These are phyloP conservation scores for Pogonophryne albipinna DNA, from an alignment of 2,797 vertebrate genomes.

Conservation along the genomic window DNA sequence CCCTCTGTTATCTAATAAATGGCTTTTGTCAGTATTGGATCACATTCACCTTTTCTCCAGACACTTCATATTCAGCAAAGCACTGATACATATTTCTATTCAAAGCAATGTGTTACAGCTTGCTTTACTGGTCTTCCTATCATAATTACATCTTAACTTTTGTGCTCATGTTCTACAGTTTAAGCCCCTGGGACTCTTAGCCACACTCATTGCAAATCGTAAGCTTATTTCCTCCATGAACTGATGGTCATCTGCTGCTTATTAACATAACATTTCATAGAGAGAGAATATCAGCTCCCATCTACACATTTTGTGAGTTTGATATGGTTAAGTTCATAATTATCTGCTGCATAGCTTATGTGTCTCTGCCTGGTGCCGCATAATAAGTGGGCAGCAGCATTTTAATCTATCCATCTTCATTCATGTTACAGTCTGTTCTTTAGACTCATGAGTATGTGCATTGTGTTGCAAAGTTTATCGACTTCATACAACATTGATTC, in stretches of 20 bases:
- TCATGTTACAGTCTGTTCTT: slow-evolving; percentile 16
- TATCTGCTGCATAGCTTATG: slow-evolving; percentile 41
- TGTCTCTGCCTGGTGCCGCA: slow-evolving; percentile 37
- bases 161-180: slow-evolving; percentile 36
- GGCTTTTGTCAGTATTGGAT: slow-evolving; percentile 14
- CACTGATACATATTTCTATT: slow-evolving; percentile 35
- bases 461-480: not conserved
- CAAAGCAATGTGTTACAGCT: slow-evolving; percentile 28
- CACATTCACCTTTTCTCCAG: slow-evolving; percentile 9
- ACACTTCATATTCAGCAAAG: slow-evolving; percentile 14
- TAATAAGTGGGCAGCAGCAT: slow-evolving; percentile 27
- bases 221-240: slow-evolving; percentile 34
- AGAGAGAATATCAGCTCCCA: slow-evolving; percentile 36
- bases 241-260: slow-evolving; percentile 55
- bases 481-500: not conserved
- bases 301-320: slow-evolving; percentile 26
- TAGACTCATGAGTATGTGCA: slow-evolving; percentile 20
- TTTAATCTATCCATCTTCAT: slow-evolving; percentile 40
- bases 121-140: slow-evolving; percentile 38
- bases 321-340: slow-evolving; percentile 55
- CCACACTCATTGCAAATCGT: slow-evolving; percentile 14
- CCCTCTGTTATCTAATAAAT: slow-evolving; percentile 10
- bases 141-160: slow-evolving; percentile 64
- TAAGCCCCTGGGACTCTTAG: slow-evolving; percentile 13
- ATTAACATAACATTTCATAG: slow-evolving; percentile 39